These are phyloP conservation scores for Pocillopora verrucosa DNA, from an alignment of 64 coral and sea anemone genomes.

Conservation along the genomic window DNA sequence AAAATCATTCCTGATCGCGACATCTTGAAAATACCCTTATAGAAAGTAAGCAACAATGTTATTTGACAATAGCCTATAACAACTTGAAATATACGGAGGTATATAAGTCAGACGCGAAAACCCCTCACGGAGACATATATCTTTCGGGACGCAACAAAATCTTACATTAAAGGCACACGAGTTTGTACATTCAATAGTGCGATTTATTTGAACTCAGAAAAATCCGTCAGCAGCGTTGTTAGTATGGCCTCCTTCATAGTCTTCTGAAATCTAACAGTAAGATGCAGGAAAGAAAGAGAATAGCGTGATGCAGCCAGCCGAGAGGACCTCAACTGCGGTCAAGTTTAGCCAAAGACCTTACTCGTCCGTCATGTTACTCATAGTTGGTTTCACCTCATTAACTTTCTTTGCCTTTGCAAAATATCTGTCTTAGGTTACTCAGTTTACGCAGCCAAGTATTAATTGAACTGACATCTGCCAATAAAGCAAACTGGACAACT, in stretches of 20 bases:
- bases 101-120: not conserved
- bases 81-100: conserved; percentile 10
- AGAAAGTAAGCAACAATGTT: not conserved
- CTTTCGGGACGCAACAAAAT: not conserved
- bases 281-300: too few relatives aligned
- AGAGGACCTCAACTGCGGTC: too few relatives aligned
- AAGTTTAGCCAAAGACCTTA: too few relatives aligned
- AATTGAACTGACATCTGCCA: too few relatives aligned
- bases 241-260: not conserved
- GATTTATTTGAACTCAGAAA: not conserved
- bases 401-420: too few relatives aligned
- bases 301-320: too few relatives aligned
- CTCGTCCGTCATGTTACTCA: too few relatives aligned
- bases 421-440: not conserved
- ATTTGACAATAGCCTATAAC: not conserved
- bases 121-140: not conserved
- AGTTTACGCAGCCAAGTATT: not conserved
- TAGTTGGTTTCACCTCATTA: too few relatives aligned
- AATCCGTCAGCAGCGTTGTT: not conserved
- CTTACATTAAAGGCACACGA: too few relatives aligned
- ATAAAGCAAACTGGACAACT: too few relatives aligned
- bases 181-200: too few relatives aligned
- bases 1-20: not conserved
- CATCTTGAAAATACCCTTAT: not conserved
- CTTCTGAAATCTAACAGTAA: too few relatives aligned